phyloP scores from a whole-genome alignment of 2,888 invertebrate species.

The Mellilla xanthometata region DNA sequence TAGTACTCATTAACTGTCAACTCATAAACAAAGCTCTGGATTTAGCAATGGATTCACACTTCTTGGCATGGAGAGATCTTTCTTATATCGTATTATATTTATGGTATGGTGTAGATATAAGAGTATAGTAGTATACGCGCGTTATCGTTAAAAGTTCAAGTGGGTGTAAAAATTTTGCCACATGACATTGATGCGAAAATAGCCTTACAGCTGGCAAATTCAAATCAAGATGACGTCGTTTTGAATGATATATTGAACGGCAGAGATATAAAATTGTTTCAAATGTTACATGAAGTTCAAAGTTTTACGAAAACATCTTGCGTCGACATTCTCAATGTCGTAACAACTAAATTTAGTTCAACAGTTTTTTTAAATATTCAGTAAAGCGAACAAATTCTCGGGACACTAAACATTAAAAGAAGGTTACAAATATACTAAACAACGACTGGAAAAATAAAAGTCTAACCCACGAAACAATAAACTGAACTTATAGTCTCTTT shows the following conservation, averaged over 20 bases:
- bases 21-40: conserved; percentile 9
- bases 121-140: conserved; percentile 15
- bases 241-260: conserved; percentile 21
- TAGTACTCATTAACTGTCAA: too few species aligned
- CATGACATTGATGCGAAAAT: conserved; percentile 68
- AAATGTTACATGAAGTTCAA: not conserved
- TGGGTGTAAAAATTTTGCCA: conserved; percentile 53
- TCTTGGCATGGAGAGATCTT: conserved; percentile 36
- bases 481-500: too few species aligned
- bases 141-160: conserved; percentile 47
- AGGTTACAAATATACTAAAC: too few species aligned
- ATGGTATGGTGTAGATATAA: too few species aligned
- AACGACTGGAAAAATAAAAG: too few species aligned
- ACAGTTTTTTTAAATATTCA: too few species aligned
- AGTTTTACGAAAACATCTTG: not conserved
- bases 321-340: not conserved
- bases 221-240: conserved; percentile 35
- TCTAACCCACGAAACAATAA: too few species aligned
- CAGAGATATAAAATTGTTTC: conserved; percentile 6
- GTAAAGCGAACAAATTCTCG: too few species aligned
- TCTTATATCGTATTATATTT: conserved; percentile 31
- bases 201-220: conserved; percentile 57
- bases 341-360: too few species aligned
- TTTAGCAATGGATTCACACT: conserved; percentile 25
- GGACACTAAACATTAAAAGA: too few species aligned